These are phyloP conservation scores for Polylopha cassiicola DNA, from an alignment of 2,888 invertebrate species.

Conservation along the genomic window DNA sequence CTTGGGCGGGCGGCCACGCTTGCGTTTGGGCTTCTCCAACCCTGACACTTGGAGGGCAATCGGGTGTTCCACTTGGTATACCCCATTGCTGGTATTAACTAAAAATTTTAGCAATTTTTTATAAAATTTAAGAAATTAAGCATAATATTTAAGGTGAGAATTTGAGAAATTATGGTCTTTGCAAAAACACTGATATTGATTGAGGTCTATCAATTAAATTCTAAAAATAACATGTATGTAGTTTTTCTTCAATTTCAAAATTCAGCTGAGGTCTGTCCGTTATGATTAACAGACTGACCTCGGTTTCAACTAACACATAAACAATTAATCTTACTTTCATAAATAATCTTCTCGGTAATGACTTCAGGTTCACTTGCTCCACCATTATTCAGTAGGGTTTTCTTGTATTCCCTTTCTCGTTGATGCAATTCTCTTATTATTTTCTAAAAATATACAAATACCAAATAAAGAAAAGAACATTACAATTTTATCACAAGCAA, in stretches of 20 bases:
- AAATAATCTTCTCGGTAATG: slow-evolving; percentile 52
- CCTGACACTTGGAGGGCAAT: slow-evolving; percentile 80
- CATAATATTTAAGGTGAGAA: neutral
- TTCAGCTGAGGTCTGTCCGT: too few relatives aligned
- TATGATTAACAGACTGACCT: too few relatives aligned
- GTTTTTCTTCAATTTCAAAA: too few relatives aligned
- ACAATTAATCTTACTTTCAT: slow-evolving; percentile 49
- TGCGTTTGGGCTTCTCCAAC: slow-evolving; percentile 80
- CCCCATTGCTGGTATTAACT: slow-evolving; percentile 79
- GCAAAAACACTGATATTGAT: too few relatives aligned
- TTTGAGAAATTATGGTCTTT: too few relatives aligned
- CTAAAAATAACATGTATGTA: too few relatives aligned
- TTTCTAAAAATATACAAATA: slow-evolving; percentile 49
- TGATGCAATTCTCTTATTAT: slow-evolving; percentile 54
- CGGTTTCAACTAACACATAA: too few relatives aligned
- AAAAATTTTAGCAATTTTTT: slow-evolving; percentile 9
- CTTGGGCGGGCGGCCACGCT: slow-evolving; percentile 84
- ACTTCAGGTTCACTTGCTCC: slow-evolving; percentile 36
- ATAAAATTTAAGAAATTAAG: neutral
- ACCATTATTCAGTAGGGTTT: slow-evolving; percentile 35
- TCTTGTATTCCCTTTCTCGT: slow-evolving; percentile 61
- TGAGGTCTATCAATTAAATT: too few relatives aligned
- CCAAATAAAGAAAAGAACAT: neutral
- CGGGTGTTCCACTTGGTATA: slow-evolving; percentile 81
- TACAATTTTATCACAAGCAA: too few relatives aligned